Conservation (phyloP, 2,888 invertebrate genomes). For the Stictocephala bisonia region DNA sequence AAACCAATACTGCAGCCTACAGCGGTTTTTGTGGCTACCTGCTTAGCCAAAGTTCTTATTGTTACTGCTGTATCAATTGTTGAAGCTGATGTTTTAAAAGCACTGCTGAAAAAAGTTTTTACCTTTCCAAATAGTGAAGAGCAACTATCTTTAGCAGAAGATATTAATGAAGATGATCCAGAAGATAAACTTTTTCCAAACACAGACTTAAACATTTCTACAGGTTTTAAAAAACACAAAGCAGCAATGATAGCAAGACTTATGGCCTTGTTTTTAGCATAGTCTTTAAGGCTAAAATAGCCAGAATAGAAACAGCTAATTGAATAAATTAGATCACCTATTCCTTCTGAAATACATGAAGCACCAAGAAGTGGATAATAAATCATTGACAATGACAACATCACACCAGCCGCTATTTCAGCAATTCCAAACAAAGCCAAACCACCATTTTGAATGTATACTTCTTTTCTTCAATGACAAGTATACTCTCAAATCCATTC, state of each 20-base stretch:
- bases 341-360: conserved; percentile 56
- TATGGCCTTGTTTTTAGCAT: conserved; percentile 49
- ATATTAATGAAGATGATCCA: neutral
- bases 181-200: neutral
- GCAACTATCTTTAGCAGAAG: neutral
- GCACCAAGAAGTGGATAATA: too few relatives aligned
- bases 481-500: conserved; percentile 55
- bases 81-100: too few relatives aligned
- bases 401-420: neutral
- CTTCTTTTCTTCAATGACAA: conserved; percentile 54
- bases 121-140: neutral
- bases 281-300: conserved; percentile 56
- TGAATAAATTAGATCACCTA: conserved; percentile 58
- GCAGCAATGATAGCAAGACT: conserved; percentile 49
- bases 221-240: neutral
- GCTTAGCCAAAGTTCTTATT: neutral
- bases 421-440: conserved; percentile 42
- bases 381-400: conserved; percentile 2
- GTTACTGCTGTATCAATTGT: neutral
- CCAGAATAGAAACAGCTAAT: conserved; percentile 48
- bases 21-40: neutral
- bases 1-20: too few relatives aligned
- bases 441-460: conserved; percentile 54
- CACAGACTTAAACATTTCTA: neutral
- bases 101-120: neutral